Evolutionary conservation across 2,888 invertebrate species (phyloP), one percentile per base, ranked within the genome.

Genomic region (Andrena dorsata): DNA sequence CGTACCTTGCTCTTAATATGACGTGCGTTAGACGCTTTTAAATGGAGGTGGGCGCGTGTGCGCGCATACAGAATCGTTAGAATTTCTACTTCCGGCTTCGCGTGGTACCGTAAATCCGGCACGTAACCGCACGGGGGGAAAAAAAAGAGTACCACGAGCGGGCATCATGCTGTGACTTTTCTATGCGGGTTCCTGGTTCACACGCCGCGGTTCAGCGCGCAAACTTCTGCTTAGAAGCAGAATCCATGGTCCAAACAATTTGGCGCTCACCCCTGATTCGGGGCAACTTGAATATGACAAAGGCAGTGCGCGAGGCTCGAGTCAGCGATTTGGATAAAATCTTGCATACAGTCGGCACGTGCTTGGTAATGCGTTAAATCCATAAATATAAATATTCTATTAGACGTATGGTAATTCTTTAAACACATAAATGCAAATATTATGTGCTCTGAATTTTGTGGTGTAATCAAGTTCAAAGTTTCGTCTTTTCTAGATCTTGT

Each of bases 101-200:
- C 16, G 26, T 10, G 47, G 68, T 69, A 81, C 68, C 64, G 82
- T 53, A 80, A 80, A 75, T 76, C 68, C 58, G 23, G 61, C 76
- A 68, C 69, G 49, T 65, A 77, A 70, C 76, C 41, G 41, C 16
- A 41, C 41, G 41, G 16, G 41, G 16, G 41, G 56, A 79, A 84
- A 70, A 77, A 80, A 84, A 73, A 63, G 23, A 64, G 74, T 82
- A 80, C 26, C 28, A 56, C 56, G 28, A 68, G 56, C 66, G 79
- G 35, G 63, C 68, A 71, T 41, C 74, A 28, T 41, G 58, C 51
- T 66, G 71, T 30, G 53, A 16, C 63, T 23, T 26, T 56, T 23
- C 23, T 8, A 87, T 87, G 78, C 85, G 85, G 78, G 83, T 85
- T 80, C 75, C 72, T 78, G 70, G 65, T 83, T 60, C 72, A 7